These are phyloP conservation scores for Drosophila emarginata DNA, from an alignment of 2,888 invertebrate genomes.

Conservation along the genomic window DNA sequence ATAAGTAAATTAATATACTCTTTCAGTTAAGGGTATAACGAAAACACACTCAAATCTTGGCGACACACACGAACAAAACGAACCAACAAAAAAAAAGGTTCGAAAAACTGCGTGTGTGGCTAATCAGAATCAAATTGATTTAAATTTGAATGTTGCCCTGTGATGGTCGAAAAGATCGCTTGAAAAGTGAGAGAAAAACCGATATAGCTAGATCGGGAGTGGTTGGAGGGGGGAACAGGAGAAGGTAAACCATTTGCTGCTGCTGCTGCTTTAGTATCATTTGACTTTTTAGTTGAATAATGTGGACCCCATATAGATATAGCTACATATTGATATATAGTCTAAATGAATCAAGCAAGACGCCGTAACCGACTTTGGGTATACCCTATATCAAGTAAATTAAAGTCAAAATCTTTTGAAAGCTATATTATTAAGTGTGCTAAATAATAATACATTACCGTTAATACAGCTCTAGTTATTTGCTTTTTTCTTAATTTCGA, in stretches of 20 bases:
- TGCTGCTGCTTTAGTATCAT: constrained; percentile 7
- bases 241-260: constrained; percentile 17
- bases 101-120: constrained; percentile 73
- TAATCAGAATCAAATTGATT: constrained; percentile 79
- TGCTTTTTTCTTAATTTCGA: too few relatives aligned
- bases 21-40: not conserved
- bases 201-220: constrained; percentile 30
- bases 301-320: constrained; percentile 1
- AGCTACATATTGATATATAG: constrained; percentile 1
- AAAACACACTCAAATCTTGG: constrained; percentile 32
- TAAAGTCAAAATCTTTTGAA: too few relatives aligned
- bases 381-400: too few relatives aligned
- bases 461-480: too few relatives aligned
- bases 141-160: constrained; percentile 64
- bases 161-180: constrained; percentile 62
- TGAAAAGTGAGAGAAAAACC: constrained; percentile 54
- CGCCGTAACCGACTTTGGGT: too few relatives aligned
- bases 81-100: constrained; percentile 32
- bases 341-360: too few relatives aligned
- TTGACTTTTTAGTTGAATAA: constrained; percentile 27
- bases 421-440: too few relatives aligned
- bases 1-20: too few relatives aligned
- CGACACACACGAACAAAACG: constrained; percentile 27
- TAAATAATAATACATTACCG: too few relatives aligned
- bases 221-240: constrained; percentile 17